phyloP scores from a whole-genome alignment of 2,113 vertebrate species.

The Tragelaphus imberbis region DNA sequence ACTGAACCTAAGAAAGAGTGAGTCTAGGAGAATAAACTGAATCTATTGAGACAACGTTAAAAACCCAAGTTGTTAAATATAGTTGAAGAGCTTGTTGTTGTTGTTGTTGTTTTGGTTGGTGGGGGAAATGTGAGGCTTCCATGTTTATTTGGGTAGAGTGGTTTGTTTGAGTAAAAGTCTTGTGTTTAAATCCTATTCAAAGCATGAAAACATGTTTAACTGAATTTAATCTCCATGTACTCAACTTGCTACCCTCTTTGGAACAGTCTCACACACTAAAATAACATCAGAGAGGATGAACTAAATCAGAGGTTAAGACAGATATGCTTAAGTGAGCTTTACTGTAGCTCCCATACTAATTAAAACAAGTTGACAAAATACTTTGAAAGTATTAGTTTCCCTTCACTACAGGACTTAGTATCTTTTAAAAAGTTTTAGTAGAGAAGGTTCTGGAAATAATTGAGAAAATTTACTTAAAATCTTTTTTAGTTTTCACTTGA shows the following conservation, averaged over 20 bases:
- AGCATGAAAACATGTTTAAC: conserved; percentile 20
- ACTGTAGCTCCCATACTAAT: conserved; percentile 1
- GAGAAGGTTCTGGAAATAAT: background rate
- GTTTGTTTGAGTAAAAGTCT: conserved; percentile 34
- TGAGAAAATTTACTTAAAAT: conserved; percentile 17
- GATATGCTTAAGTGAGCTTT: background rate
- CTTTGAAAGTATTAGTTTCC: conserved; percentile 3
- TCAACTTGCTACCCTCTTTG: conserved; percentile 5
- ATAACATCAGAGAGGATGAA: conserved; percentile 22
- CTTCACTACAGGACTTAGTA: background rate
- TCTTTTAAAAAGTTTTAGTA: conserved; percentile 10
- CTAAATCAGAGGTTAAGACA: conserved; percentile 18
- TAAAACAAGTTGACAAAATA: conserved; percentile 39
- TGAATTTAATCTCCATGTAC: background rate
- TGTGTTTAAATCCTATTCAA: conserved; percentile 37
- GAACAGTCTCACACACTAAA: background rate
- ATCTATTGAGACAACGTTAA: background rate
- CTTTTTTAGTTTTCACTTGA: conserved; percentile 1
- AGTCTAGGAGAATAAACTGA: background rate
- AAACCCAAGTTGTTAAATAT: conserved; percentile 1
- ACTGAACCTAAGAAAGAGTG: background rate
- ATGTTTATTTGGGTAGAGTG: conserved; percentile 46
- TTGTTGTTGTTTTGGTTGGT: background rate
- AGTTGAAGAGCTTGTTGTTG: background rate
- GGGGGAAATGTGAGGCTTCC: background rate